Conservation (phyloP, 1,140 invertebrate genomes). For the Nebria ingens region DNA sequence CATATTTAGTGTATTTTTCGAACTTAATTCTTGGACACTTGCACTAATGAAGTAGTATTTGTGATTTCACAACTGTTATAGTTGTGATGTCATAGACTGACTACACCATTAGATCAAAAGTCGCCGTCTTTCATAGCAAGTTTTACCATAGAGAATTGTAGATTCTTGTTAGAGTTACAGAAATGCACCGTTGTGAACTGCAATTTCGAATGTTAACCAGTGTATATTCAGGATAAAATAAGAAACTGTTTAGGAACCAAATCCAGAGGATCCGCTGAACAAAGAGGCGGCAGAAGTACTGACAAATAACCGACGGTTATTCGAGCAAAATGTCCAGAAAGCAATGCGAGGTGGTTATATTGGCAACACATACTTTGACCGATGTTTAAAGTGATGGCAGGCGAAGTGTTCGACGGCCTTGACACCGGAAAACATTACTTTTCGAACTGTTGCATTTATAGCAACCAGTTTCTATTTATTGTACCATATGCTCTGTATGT, state of each 20-base stretch:
- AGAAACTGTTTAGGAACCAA: slow-evolving; percentile 86
- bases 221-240: too few species aligned
- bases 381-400: slow-evolving; percentile 85
- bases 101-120: too few species aligned
- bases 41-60: too few species aligned
- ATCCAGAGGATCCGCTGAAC: slow-evolving; percentile 96
- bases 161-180: too few species aligned
- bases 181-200: too few species aligned
- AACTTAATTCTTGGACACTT: too few species aligned
- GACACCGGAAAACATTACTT: slow-evolving; percentile 8
- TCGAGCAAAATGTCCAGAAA: slow-evolving; percentile 93
- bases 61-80: too few species aligned
- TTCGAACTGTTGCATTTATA: not conserved
- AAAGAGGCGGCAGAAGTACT: slow-evolving; percentile 98
- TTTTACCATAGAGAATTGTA: too few species aligned
- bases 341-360: slow-evolving; percentile 93
- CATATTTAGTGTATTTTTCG: too few species aligned
- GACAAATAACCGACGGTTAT: slow-evolving; percentile 84
- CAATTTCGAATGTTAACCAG: too few species aligned
- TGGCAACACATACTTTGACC: slow-evolving; percentile 86
- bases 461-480: slow-evolving; percentile 5
- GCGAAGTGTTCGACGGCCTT: slow-evolving; percentile 4
- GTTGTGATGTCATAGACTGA: too few species aligned
- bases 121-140: too few species aligned
- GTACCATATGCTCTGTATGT: slow-evolving; percentile 5